A percentile compares a stretch with the other conserved stretches of the same genome.
Evolutionary conservation across 2,888 invertebrate genomes (phyloP).

Genomic region (Ornithoptera priamus): DNA sequence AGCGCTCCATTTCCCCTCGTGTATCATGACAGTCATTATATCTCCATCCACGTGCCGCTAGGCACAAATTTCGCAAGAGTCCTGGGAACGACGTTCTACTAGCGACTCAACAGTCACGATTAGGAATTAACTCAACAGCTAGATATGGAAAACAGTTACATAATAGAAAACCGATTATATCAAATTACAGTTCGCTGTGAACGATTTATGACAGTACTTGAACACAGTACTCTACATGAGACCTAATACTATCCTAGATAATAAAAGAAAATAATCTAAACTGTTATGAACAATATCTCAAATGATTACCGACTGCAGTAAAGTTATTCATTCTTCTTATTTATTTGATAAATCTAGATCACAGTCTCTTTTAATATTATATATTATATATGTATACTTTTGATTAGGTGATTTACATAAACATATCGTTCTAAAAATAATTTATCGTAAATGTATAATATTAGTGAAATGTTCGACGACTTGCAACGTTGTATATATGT

Average conservation of each 20-base stretch:
- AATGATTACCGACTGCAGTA: not conserved
- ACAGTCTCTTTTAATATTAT: no score
- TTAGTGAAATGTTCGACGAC: slow-evolving; percentile 30
- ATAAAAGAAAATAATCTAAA: not conserved
- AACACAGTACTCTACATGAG: not conserved
- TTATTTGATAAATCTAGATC: not conserved
- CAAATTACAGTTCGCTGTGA: slow-evolving; percentile 53
- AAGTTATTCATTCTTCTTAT: not conserved
- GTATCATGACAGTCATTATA: slow-evolving; percentile 64
- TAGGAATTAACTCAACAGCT: slow-evolving; percentile 46
- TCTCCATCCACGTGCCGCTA: slow-evolving; percentile 41
- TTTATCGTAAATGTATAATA: slow-evolving; percentile 16
- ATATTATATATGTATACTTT: no score
- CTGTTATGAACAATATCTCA: not conserved
- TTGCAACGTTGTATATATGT: slow-evolving; percentile 38
- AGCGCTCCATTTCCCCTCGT: slow-evolving; percentile 56
- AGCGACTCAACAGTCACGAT: slow-evolving; percentile 66
- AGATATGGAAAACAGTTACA: slow-evolving; percentile 50
- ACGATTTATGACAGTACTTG: slow-evolving; percentile 59
- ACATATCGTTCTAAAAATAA: not conserved
- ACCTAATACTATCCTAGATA: not conserved
- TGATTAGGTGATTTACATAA: not conserved
- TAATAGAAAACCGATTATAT: slow-evolving; percentile 53
- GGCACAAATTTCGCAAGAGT: slow-evolving; percentile 56
- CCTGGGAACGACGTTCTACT: slow-evolving; percentile 55